Evolutionary conservation across 1,140 invertebrate genomes (phyloP), one percentile per base, ranked within the genome.

Genomic region (Elysia chlorotica): DNA sequence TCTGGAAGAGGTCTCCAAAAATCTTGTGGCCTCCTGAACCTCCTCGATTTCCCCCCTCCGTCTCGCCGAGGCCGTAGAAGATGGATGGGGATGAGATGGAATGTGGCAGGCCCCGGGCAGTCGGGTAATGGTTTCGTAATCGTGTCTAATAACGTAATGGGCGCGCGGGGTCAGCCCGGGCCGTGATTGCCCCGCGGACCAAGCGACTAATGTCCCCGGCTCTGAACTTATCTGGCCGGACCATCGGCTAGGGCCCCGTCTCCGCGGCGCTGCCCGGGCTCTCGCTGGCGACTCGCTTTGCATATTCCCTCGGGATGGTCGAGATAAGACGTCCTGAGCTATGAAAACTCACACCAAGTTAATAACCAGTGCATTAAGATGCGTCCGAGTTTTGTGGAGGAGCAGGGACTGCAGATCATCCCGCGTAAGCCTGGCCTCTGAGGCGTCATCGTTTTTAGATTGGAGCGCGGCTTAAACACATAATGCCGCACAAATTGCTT

Each of bases 351-450:
- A 77, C 73, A 74, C 56, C 71, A 74, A 77, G 70, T 77, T 75
- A 75, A 77, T 77, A 77, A 74, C 76, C 66, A 77, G 76, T 77
- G 76, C 73, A 77, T 77, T 73, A 77, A 77, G 75, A 77, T 77
- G 74, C 76, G 71, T 75, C 76, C 63, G 70, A 74, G 73, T 77
- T 73, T 69, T 74, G 41, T 41, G n/a, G 57, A 70, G 59, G 54
- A 41, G 71, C 76, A 72, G 70, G 53, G 62, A 48, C 53, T 25
- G 23, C 41, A 69, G 66, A 74, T 77, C 65, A 72, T 70, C 61
- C n/a, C n/a, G 63, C 41, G 35, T 61, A 59, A 63, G 65, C 35
- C 48, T n/a, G 17, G n/a, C 38, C 56, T 36, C 31, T 63, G 56
- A n/a, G 69, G 54, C 70, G 61, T 54, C 65, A 59, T 68, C 65